phyloP scores from a whole-genome alignment of 2,113 vertebrate species.

The Python bivittatus region DNA sequence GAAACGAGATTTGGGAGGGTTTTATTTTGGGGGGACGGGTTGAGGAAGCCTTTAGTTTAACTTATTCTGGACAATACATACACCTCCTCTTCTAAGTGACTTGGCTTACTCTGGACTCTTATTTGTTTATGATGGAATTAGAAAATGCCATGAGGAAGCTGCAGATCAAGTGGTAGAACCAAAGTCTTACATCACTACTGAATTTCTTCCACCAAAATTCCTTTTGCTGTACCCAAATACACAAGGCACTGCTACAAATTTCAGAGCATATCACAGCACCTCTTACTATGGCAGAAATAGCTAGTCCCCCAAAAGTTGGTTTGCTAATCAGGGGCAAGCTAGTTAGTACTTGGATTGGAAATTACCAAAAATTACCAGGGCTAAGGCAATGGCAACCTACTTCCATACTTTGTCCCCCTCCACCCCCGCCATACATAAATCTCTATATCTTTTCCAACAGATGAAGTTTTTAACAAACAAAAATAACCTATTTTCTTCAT shows the following conservation, averaged over 20 bases:
- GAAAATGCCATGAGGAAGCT: not conserved
- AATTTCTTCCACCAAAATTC: not conserved
- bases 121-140: not conserved
- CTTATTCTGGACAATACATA: not conserved
- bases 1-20: no score
- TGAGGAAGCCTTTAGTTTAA: not conserved
- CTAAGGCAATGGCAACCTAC: not conserved
- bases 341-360: not conserved
- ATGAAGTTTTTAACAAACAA: not conserved
- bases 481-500: not conserved
- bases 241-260: not conserved
- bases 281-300: not conserved
- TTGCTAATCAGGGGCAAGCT: not conserved
- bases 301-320: not conserved
- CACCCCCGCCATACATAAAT: not conserved
- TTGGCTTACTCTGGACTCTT: not conserved
- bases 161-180: not conserved
- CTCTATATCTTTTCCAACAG: not conserved
- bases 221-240: not conserved
- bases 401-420: not conserved
- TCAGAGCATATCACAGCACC: not conserved
- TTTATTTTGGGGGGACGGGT: no score
- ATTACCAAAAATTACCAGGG: not conserved
- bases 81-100: not conserved
- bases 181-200: not conserved